These are phyloP conservation scores for Salvelinus sp. DNA, from an alignment of 2,113 vertebrate genomes.

Conservation along the genomic window DNA sequence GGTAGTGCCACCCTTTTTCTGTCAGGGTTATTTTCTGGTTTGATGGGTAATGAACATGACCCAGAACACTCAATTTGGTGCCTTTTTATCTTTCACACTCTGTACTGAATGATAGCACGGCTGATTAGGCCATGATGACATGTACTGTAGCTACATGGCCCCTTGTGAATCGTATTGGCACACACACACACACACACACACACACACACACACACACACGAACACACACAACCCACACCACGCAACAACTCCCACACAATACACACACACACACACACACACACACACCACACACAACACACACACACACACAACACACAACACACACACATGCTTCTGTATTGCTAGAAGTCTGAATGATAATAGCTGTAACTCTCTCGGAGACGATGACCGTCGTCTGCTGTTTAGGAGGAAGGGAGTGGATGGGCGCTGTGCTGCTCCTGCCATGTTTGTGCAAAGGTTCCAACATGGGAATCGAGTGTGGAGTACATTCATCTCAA, in stretches of 20 bases:
- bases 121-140: conserved; percentile 8
- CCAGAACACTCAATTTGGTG: background rate
- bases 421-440: conserved; percentile 17
- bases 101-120: background rate
- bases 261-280: no score
- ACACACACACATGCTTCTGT: conserved; percentile 17
- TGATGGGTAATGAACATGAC: no score
- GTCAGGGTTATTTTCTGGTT: no score
- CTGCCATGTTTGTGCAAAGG: conserved; percentile 66
- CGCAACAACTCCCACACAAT: no score
- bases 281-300: no score
- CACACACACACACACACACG: no score
- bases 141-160: background rate
- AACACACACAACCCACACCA: no score
- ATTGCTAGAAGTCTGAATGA: conserved; percentile 46
- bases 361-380: conserved; percentile 61
- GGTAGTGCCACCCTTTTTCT: no score
- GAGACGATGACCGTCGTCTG: conserved; percentile 52
- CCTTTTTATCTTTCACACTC: conserved; percentile 26
- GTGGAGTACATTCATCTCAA: conserved; percentile 56
- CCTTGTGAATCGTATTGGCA: background rate
- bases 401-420: conserved; percentile 54
- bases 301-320: conserved; percentile 12
- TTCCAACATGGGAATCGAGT: conserved; percentile 64
- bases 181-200: background rate